Percentiles rank a stretch among this genome's conserved stretches.
Conservation (phyloP, 1,140 invertebrate genomes). For the Acromyrmex charruanus region DNA sequence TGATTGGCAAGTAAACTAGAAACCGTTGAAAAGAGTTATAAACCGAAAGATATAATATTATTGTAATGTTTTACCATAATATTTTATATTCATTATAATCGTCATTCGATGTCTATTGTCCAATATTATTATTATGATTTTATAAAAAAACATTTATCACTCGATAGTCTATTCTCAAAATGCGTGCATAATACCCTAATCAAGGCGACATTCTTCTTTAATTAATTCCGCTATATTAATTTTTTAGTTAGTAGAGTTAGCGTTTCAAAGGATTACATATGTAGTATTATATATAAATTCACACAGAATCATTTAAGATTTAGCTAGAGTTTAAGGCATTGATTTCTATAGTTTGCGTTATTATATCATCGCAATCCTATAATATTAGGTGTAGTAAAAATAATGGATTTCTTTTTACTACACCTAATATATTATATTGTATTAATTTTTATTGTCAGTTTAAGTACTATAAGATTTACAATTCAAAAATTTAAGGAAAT, state of each 20-base stretch:
- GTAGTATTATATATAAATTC: no score
- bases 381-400: no score
- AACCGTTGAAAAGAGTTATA: background rate
- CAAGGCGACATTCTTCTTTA: background rate
- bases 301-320: no score
- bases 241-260: background rate
- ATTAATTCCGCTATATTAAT: slow-evolving; percentile 18
- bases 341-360: no score
- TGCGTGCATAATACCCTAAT: background rate
- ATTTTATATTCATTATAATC: background rate
- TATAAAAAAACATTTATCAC: background rate
- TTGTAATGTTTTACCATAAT: no score
- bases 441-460: slow-evolving; percentile 31
- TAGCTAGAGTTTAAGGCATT: no score
- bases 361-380: no score
- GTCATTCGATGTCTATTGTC: background rate
- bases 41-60: background rate
- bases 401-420: no score
- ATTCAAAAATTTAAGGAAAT: background rate
- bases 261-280: no score
- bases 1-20: background rate
- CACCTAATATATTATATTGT: background rate
- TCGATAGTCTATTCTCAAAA: background rate
- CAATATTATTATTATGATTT: slow-evolving; percentile 17
- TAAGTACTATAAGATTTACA: background rate